Conservation (phyloP, 2,113 vertebrate species). For the Ciconia boyciana region DNA sequence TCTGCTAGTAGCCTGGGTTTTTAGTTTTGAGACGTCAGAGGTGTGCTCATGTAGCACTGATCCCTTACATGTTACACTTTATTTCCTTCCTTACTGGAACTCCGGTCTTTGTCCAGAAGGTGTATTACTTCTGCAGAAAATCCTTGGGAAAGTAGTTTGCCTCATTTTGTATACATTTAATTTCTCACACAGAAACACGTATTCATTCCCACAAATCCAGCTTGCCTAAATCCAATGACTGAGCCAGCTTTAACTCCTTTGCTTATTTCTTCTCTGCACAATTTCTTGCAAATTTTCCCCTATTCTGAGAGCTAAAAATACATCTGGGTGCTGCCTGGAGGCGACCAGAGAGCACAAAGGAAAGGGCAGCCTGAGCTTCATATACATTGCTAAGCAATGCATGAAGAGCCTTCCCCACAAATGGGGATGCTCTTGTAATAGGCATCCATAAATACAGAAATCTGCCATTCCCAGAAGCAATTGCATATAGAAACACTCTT, state of each 20-base stretch:
- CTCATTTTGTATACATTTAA: constrained; percentile 10
- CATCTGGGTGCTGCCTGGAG: constrained; percentile 29
- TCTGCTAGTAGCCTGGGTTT: not conserved
- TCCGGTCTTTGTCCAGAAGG: not conserved
- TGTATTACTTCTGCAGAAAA: not conserved
- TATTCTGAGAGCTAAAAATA: constrained; percentile 33
- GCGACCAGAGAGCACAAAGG: not conserved
- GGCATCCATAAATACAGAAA: constrained; percentile 25
- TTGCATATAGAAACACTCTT: not conserved
- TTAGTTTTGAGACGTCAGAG: not conserved
- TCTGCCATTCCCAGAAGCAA: constrained; percentile 22
- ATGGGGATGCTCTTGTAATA: not conserved
- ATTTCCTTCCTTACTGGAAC: not conserved
- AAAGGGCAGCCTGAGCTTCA: constrained; percentile 13
- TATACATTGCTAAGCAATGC: constrained; percentile 34
- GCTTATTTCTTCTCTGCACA: constrained; percentile 1
- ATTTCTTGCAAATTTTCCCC: constrained; percentile 17
- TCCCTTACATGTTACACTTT: not conserved
- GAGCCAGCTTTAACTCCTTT: not conserved
- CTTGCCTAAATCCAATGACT: not conserved
- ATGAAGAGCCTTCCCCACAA: constrained; percentile 16
- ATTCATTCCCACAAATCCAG: not conserved
- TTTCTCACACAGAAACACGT: not conserved
- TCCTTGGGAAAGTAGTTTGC: not conserved
- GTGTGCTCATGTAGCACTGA: not conserved